A percentile compares a stretch with the other conserved stretches of the same genome.
phyloP scores from a whole-genome alignment of 2,113 vertebrate species.

The Setophaga petechia region DNA sequence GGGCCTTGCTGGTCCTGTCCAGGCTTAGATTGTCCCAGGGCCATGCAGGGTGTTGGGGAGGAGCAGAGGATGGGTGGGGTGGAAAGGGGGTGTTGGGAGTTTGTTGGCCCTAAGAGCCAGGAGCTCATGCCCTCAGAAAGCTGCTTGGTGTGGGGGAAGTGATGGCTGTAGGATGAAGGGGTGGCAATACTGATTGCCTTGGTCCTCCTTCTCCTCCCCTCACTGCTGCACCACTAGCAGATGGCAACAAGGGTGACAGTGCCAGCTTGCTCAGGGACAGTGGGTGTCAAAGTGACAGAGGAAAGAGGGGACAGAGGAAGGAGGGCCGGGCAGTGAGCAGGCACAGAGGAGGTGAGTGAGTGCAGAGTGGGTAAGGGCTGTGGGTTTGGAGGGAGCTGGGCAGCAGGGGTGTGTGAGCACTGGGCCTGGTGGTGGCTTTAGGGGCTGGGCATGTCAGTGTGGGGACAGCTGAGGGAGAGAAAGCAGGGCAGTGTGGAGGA shows the following conservation, averaged over 20 bases:
- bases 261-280: neutral
- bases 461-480: neutral
- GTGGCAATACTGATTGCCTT: neutral
- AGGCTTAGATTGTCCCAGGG: neutral
- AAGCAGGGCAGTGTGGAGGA: rapidly evolving
- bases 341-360: neutral
- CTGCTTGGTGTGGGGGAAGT: neutral
- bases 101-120: neutral
- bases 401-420: rapidly evolving
- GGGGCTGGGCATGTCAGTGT: rapidly evolving
- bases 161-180: neutral
- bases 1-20: neutral
- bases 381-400: neutral
- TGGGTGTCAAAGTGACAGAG: rapidly evolving
- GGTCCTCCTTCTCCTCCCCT: neutral
- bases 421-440: rapidly evolving
- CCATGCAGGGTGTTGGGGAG: rapidly evolving
- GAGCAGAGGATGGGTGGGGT: neutral
- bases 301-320: neutral
- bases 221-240: neutral
- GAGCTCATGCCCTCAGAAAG: rapidly evolving
- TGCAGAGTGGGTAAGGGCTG: rapidly evolving
- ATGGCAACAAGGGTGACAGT: neutral
- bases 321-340: neutral
- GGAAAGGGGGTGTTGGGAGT: neutral